Conservation (phyloP, 2,888 invertebrate genomes). For the Drosophila tripunctata region DNA sequence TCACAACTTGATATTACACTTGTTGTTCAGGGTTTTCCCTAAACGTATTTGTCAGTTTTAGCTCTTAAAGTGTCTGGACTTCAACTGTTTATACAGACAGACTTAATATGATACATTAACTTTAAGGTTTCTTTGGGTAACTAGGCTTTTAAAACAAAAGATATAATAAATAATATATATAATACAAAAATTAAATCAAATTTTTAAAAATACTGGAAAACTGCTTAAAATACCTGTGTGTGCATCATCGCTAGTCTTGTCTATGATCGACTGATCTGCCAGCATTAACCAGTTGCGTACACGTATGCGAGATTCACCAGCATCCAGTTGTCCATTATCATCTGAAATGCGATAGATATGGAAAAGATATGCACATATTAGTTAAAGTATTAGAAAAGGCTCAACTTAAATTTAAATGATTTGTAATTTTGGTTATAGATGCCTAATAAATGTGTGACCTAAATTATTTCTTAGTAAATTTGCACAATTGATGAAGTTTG, state of each 20-base stretch:
- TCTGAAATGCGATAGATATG: conserved; percentile 49
- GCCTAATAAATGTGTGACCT: conserved; percentile 49
- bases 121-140: too few species aligned
- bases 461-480: conserved; percentile 21
- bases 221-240: conserved; percentile 65
- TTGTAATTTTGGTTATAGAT: conserved; percentile 19
- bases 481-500: conserved; percentile 6
- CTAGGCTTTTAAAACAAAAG: conserved; percentile 6
- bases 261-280: conserved; percentile 83
- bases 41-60: too few species aligned
- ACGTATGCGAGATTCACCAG: conserved; percentile 82
- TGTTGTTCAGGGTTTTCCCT: too few species aligned
- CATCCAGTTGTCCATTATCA: conserved; percentile 52
- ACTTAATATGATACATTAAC: too few species aligned
- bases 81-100: too few species aligned
- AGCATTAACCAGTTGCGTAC: conserved; percentile 84
- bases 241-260: conserved; percentile 57
- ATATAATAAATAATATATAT: conserved; percentile 21
- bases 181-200: too few species aligned
- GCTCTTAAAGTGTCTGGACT: too few species aligned
- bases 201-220: conserved; percentile 16
- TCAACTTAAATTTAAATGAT: background rate
- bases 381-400: background rate
- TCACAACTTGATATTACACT: too few species aligned
- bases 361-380: conserved; percentile 40